Evolutionary conservation across 2,797 vertebrate genomes (phyloP).

Genomic region (Tragopan temminckii): DNA sequence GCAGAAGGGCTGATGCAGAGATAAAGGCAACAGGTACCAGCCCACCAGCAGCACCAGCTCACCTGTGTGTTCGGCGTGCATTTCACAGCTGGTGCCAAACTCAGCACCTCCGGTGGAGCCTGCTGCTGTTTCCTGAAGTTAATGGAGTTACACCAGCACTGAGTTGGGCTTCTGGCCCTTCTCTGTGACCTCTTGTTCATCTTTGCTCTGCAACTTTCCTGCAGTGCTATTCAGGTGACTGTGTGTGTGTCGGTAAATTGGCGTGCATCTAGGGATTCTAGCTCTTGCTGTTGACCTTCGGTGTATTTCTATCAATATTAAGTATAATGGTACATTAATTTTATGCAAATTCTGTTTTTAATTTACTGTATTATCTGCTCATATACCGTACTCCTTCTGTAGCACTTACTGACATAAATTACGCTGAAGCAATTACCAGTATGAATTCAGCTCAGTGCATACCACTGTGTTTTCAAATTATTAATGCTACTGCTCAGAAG

Average conservation of each 20-base stretch:
- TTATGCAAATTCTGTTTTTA: conserved; percentile 13
- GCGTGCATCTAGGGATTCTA: not conserved
- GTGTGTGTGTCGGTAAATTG: accelerated
- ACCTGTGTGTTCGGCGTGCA: not conserved
- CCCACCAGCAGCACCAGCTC: not conserved
- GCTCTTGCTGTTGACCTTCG: conserved; percentile 2
- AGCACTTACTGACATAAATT: conserved; percentile 18
- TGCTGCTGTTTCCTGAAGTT: conserved; percentile 35
- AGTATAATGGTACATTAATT: not conserved
- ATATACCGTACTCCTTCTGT: not conserved
- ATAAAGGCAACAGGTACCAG: not conserved
- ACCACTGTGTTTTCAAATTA: not conserved
- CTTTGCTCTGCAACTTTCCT: not conserved
- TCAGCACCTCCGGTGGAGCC: not conserved
- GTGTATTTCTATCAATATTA: not conserved
- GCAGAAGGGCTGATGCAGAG: not conserved
- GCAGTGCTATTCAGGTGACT: not conserved
- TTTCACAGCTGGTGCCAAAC: not conserved
- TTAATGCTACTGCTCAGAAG: not conserved
- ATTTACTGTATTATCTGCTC: not conserved
- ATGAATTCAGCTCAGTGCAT: not conserved
- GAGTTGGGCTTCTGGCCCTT: not conserved
- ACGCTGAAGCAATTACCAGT: not conserved
- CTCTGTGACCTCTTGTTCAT: not conserved
- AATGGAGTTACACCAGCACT: conserved; percentile 24